phyloP scores from a whole-genome alignment of 1,140 invertebrate species.

The Platorchestia sp. region DNA sequence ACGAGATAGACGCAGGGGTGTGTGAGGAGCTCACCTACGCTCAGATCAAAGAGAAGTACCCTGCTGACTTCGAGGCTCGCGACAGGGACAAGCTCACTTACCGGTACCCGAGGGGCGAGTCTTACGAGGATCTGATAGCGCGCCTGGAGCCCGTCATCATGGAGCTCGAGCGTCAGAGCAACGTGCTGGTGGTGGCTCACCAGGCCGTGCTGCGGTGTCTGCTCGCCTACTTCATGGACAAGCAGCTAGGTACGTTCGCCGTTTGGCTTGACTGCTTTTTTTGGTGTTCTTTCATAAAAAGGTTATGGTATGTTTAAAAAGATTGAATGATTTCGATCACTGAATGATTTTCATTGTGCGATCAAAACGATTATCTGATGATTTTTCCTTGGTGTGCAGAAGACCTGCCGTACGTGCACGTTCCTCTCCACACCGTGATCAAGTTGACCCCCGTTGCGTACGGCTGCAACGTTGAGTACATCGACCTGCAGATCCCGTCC shows the following conservation, averaged over 20 bases:
- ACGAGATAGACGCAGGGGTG: slow-evolving; percentile 94
- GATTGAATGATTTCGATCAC: no score
- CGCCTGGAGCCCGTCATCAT: slow-evolving; percentile 97
- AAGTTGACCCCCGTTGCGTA: slow-evolving; percentile 98
- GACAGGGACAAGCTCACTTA: slow-evolving; percentile 88
- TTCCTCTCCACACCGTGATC: slow-evolving; percentile 96
- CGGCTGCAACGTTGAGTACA: slow-evolving; percentile 93
- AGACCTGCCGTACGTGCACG: slow-evolving; percentile 89
- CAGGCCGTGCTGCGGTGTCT: slow-evolving; percentile 98
- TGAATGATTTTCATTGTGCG: no score
- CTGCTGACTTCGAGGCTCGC: slow-evolving; percentile 94
- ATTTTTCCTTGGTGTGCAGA: slow-evolving; percentile 74
- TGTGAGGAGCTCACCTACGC: slow-evolving; percentile 99
- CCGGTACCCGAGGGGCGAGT: slow-evolving; percentile 96
- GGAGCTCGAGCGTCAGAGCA: slow-evolving; percentile 98
- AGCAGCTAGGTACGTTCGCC: slow-evolving; percentile 81
- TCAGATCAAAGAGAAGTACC: slow-evolving; percentile 94
- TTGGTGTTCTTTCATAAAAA: no score
- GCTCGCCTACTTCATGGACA: slow-evolving; percentile 97
- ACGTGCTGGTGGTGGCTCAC: slow-evolving; percentile 97
- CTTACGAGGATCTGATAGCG: slow-evolving; percentile 97
- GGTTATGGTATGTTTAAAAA: no score
- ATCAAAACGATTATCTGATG: background rate
- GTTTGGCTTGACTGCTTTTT: background rate
- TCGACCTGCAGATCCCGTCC: slow-evolving; percentile 88